Evolutionary conservation across 2,113 vertebrate genomes (phyloP), one percentile per base, ranked within the genome.

Genomic region (Epinephelus fuscoguttatus): DNA sequence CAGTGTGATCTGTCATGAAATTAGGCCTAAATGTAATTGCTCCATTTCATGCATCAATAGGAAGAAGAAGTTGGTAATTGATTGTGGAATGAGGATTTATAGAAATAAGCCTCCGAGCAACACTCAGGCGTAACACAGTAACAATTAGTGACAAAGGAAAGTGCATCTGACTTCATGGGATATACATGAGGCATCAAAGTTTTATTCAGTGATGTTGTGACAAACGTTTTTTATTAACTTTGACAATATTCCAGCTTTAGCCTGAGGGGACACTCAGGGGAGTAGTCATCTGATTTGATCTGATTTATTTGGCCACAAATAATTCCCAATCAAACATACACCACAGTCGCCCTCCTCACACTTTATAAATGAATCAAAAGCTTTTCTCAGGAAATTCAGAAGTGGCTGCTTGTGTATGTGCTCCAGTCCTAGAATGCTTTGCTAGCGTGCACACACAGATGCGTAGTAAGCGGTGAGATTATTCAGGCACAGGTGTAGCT

Each of bases 11-110:
- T 76, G 81, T 91, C 63, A 81, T 83, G 74, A 91, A 84, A 84
- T 84, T 75, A 86, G 66, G 87, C 61, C 78, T 90, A 79, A 68
- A 89, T 74, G 63, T 90, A 92, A 88, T 86, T 74, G 78, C 81
- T 79, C 82, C 55, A 86, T 89, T 92, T 92, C 82, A 90, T 77
- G 80, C 84, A 89, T 92, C 82, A 81, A 82, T 83, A 79, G 79
- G 80, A 82, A 76, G 55, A 68, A 80, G 57, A 73, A 60, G 71
- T 84, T 70, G 45, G 84, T 89, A 81, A 91, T 84, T 87, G 73
- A 89, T 90, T 85, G 75, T 56, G 42, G 63, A 81, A 78, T 72
- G 27, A 45, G 73, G 69, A 81, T 81, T 79, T 79, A 71, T 59
- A 79, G 67, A 84, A 80, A 71, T 80, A 84, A 73, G 61, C 82